Evolutionary conservation across 2,113 vertebrate species (phyloP), one percentile per base, ranked within the genome.

Genomic region (Pelvicachromis taeniatus): DNA sequence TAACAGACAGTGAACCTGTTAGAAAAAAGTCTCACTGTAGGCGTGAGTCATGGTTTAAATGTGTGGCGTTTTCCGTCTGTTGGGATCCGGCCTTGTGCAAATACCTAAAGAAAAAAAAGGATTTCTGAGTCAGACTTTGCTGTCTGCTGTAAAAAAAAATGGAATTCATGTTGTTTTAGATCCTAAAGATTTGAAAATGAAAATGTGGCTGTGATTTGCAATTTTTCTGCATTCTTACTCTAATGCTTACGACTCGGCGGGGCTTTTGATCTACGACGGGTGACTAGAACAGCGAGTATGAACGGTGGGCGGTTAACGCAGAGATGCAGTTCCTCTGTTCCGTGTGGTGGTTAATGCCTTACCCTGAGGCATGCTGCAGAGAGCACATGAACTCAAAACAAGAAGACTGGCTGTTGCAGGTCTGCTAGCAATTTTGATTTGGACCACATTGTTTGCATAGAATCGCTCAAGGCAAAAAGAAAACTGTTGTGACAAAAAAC

Each of bases 261-360:
- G 81, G 68, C 70, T 45, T 84, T 88, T 82, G 82, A 85, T 83
- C 61, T 85, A 55, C 31, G 80, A 78, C 21, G 68, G 17, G 73
- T 79, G 58, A 65, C 55, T 82, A 86, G 40, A 85, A 79, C 84
- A 83, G 26, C 61, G 70, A 86, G 68, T 50, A 45, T 92, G 80
- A 95, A 84, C 33, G 14, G 93, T 90, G 90, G 91, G 87, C 81
- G 92, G 87, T 83, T 89, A 87, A 93, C 29, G 33, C 80, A 80
- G 52, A 33, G 86, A 88, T 87, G 65, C 29, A 87, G 87, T 63
- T 33, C 33, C 89, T 12, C 63, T 83, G 50, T 84, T 79, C 33
- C 29, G 17, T 81, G 73, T 52, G n/a, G 52, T 48, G 81, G 38
- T 80, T 81, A 82, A 87, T 89, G 77, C 53, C 10, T 85, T 61